Base-by-base conservation (phyloP, 2,113 vertebrate species). In the Pollimyrus isidori region DNA sequence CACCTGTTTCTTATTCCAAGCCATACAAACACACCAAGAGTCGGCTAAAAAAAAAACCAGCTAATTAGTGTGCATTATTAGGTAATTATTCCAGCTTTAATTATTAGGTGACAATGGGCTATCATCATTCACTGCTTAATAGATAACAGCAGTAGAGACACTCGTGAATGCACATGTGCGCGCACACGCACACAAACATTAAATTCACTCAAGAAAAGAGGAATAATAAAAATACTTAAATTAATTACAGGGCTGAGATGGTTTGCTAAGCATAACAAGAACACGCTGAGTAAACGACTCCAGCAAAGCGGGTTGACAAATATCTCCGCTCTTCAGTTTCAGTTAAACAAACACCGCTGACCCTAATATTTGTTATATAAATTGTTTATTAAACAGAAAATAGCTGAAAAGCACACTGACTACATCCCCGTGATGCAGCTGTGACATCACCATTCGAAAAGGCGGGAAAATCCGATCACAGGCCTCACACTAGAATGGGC, bases 1-100 rank as follows among this genome's bases (percentile, higher is more conserved):
- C 42, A 80, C 73, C 73, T 80, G 35, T 19, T 80, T 80, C 35
- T 80, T 35, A 80, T 80, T 80, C 35, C 35, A 80, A 42, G 73
- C 73, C 73, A 80, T 7, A 19, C 73, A 80, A 42, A 42, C 73
- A 80, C 73, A 80, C 4, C 73, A 80, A 80, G 69, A 39, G 10
- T 39, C 30, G 42, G 73, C 35, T 76, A 76, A 19, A 69, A 11
- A 69, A 30, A 69, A 69, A 80, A 39, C 35, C 73, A 80, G 13
- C 35, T 80, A 35, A 42, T 80, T 80, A 80, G 35, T 80, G 73
- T 80, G 35, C 73, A 80, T 80, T 80, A 80, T 80, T 80, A 80
- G 73, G 35, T 80, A 42, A 80, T 80, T 80, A 80, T 80, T 80
- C 73, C 73, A 39, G 73, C 73, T 80, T 80, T 80, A 69, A 69